Percentiles rank a stretch among this genome's conserved stretches.
Conservation (phyloP, 1,140 invertebrate genomes). For the Sycophaga agraensis region DNA sequence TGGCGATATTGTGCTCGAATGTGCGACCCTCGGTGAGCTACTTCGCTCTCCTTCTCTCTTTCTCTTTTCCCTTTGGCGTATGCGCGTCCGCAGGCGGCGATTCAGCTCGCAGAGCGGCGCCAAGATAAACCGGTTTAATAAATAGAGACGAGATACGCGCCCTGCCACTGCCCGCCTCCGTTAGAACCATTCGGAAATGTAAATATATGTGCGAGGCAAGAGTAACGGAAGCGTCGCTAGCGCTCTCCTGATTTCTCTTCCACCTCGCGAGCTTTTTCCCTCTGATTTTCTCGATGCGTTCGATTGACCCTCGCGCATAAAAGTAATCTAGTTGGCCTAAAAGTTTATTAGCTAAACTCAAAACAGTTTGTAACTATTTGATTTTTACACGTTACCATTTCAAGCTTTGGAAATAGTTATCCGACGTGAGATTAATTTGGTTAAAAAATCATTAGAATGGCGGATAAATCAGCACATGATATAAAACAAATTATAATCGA, state of each 20-base stretch:
- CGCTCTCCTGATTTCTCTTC: too few relatives aligned
- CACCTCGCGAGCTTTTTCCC: slow-evolving; percentile 2
- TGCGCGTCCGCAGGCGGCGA: neutral
- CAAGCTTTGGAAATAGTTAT: too few relatives aligned
- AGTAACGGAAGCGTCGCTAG: slow-evolving; percentile 20
- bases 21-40: neutral
- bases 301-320: too few relatives aligned
- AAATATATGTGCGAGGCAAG: slow-evolving; percentile 3
- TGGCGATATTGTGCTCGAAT: neutral
- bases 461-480: too few relatives aligned
- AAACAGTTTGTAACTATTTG: too few relatives aligned
- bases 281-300: neutral
- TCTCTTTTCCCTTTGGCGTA: neutral
- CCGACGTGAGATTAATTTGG: too few relatives aligned
- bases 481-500: too few relatives aligned
- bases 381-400: too few relatives aligned
- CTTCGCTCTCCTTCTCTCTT: neutral
- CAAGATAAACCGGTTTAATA: slow-evolving; percentile 32
- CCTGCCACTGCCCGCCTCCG: neutral
- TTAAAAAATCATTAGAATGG: too few relatives aligned
- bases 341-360: too few relatives aligned
- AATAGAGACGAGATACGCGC: slow-evolving; percentile 26
- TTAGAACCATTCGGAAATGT: slow-evolving; percentile 24
- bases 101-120: slow-evolving; percentile 18
- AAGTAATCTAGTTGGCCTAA: too few relatives aligned